Evolutionary conservation across 2,113 vertebrate species (phyloP), one percentile per base, ranked within the genome.

Genomic region (Macaca fascicularis): DNA sequence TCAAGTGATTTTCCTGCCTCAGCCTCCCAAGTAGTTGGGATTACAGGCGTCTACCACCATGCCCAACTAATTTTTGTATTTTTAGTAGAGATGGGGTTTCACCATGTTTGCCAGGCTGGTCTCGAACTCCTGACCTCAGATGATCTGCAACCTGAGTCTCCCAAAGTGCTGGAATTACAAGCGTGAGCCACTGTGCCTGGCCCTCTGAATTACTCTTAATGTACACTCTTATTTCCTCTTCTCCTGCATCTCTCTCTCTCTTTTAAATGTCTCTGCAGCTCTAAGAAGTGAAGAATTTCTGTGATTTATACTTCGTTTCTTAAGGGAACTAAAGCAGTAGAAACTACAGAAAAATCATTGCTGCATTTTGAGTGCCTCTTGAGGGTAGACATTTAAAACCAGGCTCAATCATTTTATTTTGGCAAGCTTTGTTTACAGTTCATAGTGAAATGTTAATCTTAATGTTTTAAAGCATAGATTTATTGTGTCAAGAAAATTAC

Each of bases 391-490:
- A 67, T 8, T 86, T 67, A 72, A 59, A 89, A 75, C 5, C 27
- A 92, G 0, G 7, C 6, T 14, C 45, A 50, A 12, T 72, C 38
- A 32, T 82, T 91, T 70, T 25, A 82, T 17, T 8, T 9, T 30
- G 30, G 30, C 16, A 76, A 82, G 48, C 11, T 1, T 22, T 22
- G 2, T 74, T 89, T 80, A 20, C 3, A 61, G 23, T 85, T 94
- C 50, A 17, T 70, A 85, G 35, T n/a, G 38, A 96, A 94, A 40
- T 84, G 23, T 89, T 81, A 79, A 84, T 89, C 7, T 92, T 89
- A 75, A 20, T 69, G n/a, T 76, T 88, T 94, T 74, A 81, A 93
- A 70, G 13, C 38, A n/a, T 86, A 35, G 82, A 87, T 85, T 81
- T 85, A 87, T 32, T 45, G 89, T 43, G 59, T 61, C 4, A 82